Conservation (phyloP, 2,888 invertebrate species). For the Brenthis ino region DNA sequence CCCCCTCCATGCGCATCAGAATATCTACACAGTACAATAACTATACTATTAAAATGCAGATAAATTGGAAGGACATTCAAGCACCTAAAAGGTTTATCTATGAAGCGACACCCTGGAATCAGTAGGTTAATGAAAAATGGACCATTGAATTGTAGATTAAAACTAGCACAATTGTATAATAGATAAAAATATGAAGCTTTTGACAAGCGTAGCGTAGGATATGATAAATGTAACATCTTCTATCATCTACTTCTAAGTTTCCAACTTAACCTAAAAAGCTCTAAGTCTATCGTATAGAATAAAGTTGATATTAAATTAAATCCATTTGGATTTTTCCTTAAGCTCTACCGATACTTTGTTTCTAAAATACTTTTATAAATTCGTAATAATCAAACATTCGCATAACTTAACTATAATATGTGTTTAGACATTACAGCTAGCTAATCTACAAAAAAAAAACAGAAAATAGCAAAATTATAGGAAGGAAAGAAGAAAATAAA, state of each 20-base stretch:
- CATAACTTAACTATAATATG: no score
- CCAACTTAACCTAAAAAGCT: no score
- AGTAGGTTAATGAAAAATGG: slow-evolving; percentile 3
- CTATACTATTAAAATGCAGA: neutral
- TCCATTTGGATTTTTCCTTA: no score
- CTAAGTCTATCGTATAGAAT: no score
- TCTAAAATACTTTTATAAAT: no score
- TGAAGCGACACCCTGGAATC: slow-evolving; percentile 4
- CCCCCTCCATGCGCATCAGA: no score
- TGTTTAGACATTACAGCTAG: no score
- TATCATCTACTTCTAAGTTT: neutral
- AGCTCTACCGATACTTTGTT: no score
- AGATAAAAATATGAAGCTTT: neutral
- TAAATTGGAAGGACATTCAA: slow-evolving; percentile 7
- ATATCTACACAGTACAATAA: neutral
- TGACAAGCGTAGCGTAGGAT: neutral
- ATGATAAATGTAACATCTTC: neutral
- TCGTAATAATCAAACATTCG: no score
- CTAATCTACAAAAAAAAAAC: neutral
- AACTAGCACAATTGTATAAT: neutral
- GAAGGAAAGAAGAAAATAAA: slow-evolving; percentile 10
- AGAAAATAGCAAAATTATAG: slow-evolving; percentile 1
- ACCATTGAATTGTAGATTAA: slow-evolving; percentile 3
- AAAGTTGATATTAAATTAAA: no score
- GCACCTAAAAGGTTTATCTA: slow-evolving; percentile 11